A percentile compares a stretch with the other conserved stretches of the same genome.
Conservation (phyloP, 2,797 vertebrate genomes). For the Poeciliopsis presidionis region DNA sequence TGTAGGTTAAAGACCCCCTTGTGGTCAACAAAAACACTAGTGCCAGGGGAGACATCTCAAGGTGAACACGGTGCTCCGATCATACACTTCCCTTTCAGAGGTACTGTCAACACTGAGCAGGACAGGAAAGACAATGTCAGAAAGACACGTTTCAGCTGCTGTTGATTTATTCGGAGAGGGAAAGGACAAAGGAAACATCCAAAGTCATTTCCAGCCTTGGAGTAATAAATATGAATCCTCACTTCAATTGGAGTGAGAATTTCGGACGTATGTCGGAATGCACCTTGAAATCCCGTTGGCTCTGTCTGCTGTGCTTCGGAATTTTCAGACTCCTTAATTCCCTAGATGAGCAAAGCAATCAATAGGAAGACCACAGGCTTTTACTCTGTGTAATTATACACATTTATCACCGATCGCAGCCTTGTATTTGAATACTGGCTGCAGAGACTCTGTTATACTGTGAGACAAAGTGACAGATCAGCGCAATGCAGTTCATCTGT, state of each 20-base stretch:
- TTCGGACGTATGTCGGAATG: conserved; percentile 5
- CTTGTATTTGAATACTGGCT: conserved; percentile 45
- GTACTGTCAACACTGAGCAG: conserved; percentile 49
- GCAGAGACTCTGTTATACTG: conserved; percentile 29
- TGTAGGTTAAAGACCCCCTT: conserved; percentile 82
- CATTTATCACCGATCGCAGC: conserved; percentile 71
- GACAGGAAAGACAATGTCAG: conserved; percentile 57
- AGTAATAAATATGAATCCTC: background rate
- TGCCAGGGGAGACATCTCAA: conserved; percentile 74
- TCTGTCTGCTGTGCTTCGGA: conserved; percentile 63
- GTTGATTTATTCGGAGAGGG: conserved; percentile 42
- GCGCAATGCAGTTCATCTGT: conserved; percentile 41
- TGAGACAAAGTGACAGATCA: conserved; percentile 51
- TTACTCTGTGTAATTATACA: conserved; percentile 75
- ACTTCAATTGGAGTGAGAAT: background rate
- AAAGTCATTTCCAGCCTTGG: background rate
- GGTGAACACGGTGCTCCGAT: conserved; percentile 61
- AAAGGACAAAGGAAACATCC: conserved; percentile 16
- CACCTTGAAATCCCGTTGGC: conserved; percentile 40
- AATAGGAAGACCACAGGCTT: conserved; percentile 56
- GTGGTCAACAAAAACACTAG: conserved; percentile 70
- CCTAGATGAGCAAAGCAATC: conserved; percentile 73
- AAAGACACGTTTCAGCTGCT: conserved; percentile 28
- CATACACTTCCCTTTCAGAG: conserved; percentile 24
- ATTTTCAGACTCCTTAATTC: conserved; percentile 70